phyloP scores from a whole-genome alignment of 2,797 vertebrate species.

The Pangasius macronema region DNA sequence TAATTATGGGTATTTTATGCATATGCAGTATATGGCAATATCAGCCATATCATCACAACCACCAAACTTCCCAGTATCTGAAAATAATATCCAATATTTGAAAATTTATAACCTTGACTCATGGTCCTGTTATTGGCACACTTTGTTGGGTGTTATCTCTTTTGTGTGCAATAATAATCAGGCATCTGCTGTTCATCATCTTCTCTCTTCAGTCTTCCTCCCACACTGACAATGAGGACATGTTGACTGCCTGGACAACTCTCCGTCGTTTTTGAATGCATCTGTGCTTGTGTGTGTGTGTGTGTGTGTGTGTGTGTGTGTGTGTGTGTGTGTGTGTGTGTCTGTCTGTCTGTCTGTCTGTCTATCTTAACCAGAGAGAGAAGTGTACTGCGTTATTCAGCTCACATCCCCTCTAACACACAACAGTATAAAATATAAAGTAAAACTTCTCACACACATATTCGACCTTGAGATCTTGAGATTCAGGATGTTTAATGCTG shows the following conservation, averaged over 20 bases:
- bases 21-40: no score
- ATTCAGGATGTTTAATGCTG: constrained; percentile 47
- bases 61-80: neutral
- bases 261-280: neutral
- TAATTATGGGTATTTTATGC: neutral
- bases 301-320: neutral
- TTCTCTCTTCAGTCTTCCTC: constrained; percentile 13
- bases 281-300: neutral
- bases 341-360: neutral
- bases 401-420: constrained; percentile 37
- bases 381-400: constrained; percentile 36
- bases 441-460: constrained; percentile 31
- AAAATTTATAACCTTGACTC: neutral
- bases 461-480: constrained; percentile 55
- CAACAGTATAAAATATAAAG: constrained; percentile 2
- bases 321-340: neutral
- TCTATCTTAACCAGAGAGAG: constrained; percentile 34
- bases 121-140: constrained; percentile 4
- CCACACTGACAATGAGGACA: constrained; percentile 34
- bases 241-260: constrained; percentile 40
- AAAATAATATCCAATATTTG: neutral
- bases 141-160: constrained; percentile 10
- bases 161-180: constrained; percentile 46
- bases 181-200: constrained; percentile 40
- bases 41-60: neutral